Evolutionary conservation across 2,113 vertebrate species (phyloP).

Genomic region (Peromyscus maniculatus): DNA sequence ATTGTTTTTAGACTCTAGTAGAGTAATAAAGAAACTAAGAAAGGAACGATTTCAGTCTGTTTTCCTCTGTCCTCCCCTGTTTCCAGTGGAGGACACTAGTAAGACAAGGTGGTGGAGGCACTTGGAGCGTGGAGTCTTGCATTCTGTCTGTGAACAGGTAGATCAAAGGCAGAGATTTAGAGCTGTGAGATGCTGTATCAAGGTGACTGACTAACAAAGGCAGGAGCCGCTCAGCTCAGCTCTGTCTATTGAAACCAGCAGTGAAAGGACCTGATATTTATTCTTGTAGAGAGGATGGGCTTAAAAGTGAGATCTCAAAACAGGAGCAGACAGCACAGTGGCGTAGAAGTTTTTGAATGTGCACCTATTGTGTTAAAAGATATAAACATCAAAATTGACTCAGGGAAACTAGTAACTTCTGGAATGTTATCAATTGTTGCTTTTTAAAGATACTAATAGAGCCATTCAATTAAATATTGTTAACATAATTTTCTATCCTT

Average conservation of each 20-base stretch:
- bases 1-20: neutral
- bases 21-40: neutral
- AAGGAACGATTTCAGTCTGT: neutral
- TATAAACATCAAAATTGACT: neutral
- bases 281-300: neutral
- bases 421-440: neutral
- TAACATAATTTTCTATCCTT: neutral
- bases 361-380: neutral
- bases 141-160: neutral
- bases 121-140: neutral
- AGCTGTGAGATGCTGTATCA: neutral
- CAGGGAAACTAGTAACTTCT: neutral
- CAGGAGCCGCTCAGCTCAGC: neutral
- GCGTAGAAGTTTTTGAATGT: neutral
- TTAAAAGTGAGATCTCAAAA: neutral
- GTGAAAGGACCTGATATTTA: neutral
- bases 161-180: neutral
- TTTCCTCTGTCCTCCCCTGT: neutral
- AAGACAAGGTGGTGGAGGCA: too few relatives aligned
- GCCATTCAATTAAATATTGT: neutral
- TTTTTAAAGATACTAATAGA: neutral
- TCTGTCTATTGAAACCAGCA: neutral
- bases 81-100: neutral
- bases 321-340: neutral
- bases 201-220: neutral